Percentiles rank a stretch among this genome's conserved stretches.
Evolutionary conservation across 92 coral and sea anemone species (phyloP).

Genomic region (Epizoanthus fatuus): DNA sequence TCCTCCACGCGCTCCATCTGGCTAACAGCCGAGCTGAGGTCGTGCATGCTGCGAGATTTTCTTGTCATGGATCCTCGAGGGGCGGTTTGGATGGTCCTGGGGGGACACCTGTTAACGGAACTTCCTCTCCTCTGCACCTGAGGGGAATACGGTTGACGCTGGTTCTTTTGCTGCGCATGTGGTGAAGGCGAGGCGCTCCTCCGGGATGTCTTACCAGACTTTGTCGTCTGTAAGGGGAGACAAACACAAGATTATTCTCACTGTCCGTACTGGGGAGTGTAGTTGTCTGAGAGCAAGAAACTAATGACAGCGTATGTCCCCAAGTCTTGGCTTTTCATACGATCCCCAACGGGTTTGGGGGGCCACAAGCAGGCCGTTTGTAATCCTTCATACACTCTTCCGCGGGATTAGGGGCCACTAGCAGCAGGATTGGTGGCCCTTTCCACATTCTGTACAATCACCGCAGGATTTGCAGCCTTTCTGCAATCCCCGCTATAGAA

Average conservation of each 20-base stretch:
- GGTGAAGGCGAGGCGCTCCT: constrained; percentile 35
- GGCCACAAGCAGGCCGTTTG: too few species aligned
- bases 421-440: too few species aligned
- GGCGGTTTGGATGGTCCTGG: constrained; percentile 66
- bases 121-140: constrained; percentile 46
- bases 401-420: too few species aligned
- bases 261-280: too few species aligned
- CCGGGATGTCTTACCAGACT: constrained; percentile 1
- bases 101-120: constrained; percentile 46
- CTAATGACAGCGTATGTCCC: too few species aligned
- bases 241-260: not conserved
- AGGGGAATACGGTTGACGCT: constrained; percentile 6
- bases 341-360: too few species aligned
- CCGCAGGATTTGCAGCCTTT: too few species aligned
- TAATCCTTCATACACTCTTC: too few species aligned
- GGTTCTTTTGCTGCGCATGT: constrained; percentile 3
- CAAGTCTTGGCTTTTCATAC: too few species aligned
- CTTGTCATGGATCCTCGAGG: constrained; percentile 59
- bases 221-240: constrained; percentile 6
- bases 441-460: too few species aligned
- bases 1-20: constrained; percentile 38
- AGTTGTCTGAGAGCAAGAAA: too few species aligned
- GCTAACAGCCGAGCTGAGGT: constrained; percentile 49
- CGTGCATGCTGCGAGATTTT: constrained; percentile 91
- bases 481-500: too few species aligned